Conservation (phyloP, 2,113 vertebrate species). For the Phalacrocorax pelagicus region DNA sequence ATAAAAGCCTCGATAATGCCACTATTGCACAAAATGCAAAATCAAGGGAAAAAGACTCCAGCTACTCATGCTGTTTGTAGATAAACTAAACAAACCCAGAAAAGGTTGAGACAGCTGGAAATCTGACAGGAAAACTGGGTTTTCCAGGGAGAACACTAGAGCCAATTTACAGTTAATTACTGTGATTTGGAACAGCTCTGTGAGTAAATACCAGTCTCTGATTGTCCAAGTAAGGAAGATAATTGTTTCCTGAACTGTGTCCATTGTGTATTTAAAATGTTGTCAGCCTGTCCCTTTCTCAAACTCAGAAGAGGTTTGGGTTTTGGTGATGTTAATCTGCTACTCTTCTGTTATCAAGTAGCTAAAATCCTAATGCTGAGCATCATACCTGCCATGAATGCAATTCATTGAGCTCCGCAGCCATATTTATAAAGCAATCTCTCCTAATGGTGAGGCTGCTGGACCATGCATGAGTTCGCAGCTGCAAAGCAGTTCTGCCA, state of each 20-base stretch:
- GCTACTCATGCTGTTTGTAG: slow-evolving; percentile 13
- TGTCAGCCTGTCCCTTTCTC: slow-evolving; percentile 22
- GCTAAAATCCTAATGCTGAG: not conserved
- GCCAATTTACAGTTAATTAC: slow-evolving; percentile 70
- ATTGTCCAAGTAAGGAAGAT: slow-evolving; percentile 58
- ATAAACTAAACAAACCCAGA: slow-evolving; percentile 43
- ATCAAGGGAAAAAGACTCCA: not conserved
- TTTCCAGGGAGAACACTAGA: slow-evolving; percentile 56
- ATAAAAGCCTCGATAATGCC: not conserved
- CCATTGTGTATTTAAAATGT: slow-evolving; percentile 24
- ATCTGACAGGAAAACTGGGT: slow-evolving; percentile 43
- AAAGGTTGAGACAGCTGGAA: slow-evolving; percentile 50
- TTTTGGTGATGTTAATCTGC: not conserved
- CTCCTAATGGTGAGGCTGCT: not conserved
- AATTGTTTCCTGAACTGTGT: slow-evolving; percentile 63
- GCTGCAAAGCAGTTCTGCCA: not conserved
- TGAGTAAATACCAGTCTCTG: slow-evolving; percentile 53
- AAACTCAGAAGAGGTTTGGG: not conserved
- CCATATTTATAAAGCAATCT: not conserved
- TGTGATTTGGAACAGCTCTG: slow-evolving; percentile 64
- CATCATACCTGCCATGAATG: not conserved
- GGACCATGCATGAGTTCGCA: not conserved
- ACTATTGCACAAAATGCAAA: not conserved
- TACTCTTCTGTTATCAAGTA: not conserved
- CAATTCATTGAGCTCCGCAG: not conserved